Base-by-base conservation (phyloP, 2,797 vertebrate species). In the Neosilurus hyrtlii region DNA sequence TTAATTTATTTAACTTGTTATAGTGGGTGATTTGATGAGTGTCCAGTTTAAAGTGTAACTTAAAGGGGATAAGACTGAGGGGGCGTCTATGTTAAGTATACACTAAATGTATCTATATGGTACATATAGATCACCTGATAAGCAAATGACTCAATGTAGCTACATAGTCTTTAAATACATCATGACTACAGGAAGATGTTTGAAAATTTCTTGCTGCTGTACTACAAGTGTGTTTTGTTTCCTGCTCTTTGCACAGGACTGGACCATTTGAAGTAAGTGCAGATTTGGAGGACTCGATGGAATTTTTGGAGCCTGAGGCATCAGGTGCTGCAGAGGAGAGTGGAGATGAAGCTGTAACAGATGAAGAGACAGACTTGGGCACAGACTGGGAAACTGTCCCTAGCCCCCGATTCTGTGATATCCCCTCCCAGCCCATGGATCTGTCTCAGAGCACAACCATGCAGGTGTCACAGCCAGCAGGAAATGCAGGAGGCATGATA, bases 301-400 rank as follows among this genome's bases (percentile, higher is more conserved):
- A 99, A 89, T 97, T 99, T 0, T 96, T 99, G 90, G 97, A 98
- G 84, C 96, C 98, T 0, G 96, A 96, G 22, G 95, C 89, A 0
- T 89, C 95, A 0, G 96, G 96, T 0, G 95, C 95, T 7, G 94
- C 95, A 0, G 97, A 99, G 18, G 97, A 97, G 89, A 99, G 97
- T 16, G 97, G 96, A 0, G 97, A 98, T 0, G 97, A 99, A 85
- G 93, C 57, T 0, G 85, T 97, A 79, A 97, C 96, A 0, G 97
- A 99, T 0, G 97, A 99, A 77, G 97, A 99, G 91, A 99, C 97
- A 0, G 97, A 99, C 93, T 93, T 99, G 68, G 98, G 98, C 80
- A 98, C 95, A 0, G 97, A 99, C 93, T 99, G 98, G 97, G 98
- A 99, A 94, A 99, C 98, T 1, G 95, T 99, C 85, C 98, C 97